Evolutionary conservation across 2,888 invertebrate genomes (phyloP).

Genomic region (Zygaena filipendulae): DNA sequence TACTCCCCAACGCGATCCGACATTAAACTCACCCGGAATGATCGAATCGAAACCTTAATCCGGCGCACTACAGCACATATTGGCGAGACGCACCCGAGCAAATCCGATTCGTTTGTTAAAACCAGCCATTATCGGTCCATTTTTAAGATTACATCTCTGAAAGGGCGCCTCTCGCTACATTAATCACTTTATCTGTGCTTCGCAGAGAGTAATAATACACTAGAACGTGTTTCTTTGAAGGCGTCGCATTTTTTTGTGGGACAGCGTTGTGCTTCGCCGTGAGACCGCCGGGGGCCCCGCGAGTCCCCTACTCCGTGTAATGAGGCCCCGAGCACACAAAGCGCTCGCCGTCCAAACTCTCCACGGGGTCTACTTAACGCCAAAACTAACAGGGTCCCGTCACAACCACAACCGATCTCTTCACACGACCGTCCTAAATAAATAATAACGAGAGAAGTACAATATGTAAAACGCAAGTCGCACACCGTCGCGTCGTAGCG

Average conservation of each 20-base stretch:
- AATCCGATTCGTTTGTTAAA: slow-evolving; percentile 17
- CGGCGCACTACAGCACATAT: slow-evolving; percentile 1
- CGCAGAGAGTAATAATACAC: slow-evolving; percentile 14
- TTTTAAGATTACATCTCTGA: slow-evolving; percentile 23
- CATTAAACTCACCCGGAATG: not conserved
- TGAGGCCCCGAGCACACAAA: slow-evolving; percentile 4
- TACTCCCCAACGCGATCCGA: not conserved
- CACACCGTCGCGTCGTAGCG: not conserved
- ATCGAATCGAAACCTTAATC: slow-evolving; percentile 3
- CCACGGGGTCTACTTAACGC: slow-evolving; percentile 1
- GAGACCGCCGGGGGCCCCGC: too few species aligned
- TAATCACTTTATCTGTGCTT: slow-evolving; percentile 24
- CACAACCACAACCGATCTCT: slow-evolving; percentile 1
- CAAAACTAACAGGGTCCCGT: slow-evolving; percentile 4
- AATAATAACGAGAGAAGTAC: not conserved
- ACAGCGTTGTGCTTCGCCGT: too few species aligned
- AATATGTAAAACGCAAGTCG: slow-evolving; percentile 1
- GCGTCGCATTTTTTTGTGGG: slow-evolving; percentile 18
- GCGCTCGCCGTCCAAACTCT: not conserved
- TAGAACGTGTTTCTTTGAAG: slow-evolving; percentile 15
- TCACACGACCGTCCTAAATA: slow-evolving; percentile 9
- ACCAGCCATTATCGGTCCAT: slow-evolving; percentile 21
- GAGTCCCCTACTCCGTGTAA: slow-evolving; percentile 5
- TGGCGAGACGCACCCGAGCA: slow-evolving; percentile 3
- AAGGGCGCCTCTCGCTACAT: slow-evolving; percentile 23